Conservation (phyloP, 2,113 vertebrate genomes). For the Brachypodius melanocephalos region DNA sequence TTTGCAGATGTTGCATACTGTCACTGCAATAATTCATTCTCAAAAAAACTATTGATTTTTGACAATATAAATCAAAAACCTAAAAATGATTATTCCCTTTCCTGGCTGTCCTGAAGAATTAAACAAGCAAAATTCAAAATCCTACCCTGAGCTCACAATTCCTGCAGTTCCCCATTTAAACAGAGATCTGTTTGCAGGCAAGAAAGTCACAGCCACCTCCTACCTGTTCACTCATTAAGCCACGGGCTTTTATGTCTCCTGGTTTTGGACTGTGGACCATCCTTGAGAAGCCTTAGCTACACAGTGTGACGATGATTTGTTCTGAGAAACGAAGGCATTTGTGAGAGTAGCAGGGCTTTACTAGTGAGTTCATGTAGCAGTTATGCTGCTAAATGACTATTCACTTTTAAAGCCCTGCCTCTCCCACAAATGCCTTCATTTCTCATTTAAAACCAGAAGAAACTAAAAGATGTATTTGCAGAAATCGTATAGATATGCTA, state of each 20-base stretch:
- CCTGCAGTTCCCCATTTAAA: background rate
- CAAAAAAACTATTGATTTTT: background rate
- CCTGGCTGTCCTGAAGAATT: background rate
- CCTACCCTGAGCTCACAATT: background rate
- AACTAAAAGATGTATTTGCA: background rate
- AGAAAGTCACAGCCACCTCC: background rate
- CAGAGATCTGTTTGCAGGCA: background rate
- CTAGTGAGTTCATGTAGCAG: background rate
- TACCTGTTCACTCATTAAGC: background rate
- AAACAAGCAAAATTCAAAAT: background rate
- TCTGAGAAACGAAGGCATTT: background rate
- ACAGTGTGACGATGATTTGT: background rate
- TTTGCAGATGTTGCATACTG: background rate
- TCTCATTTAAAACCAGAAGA: background rate
- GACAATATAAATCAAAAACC: background rate
- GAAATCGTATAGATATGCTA: background rate
- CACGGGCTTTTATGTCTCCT: accelerated
- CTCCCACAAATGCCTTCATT: background rate
- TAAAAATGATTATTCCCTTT: background rate
- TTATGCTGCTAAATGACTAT: background rate
- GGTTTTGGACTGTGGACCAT: background rate
- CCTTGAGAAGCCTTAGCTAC: background rate
- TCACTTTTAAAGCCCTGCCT: background rate
- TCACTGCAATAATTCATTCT: background rate
- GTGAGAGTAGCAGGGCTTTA: background rate